Percentiles rank a stretch among this genome's conserved stretches.
These are phyloP conservation scores for Merops nubicus DNA, from an alignment of 2,113 vertebrate genomes.

Conservation along the genomic window DNA sequence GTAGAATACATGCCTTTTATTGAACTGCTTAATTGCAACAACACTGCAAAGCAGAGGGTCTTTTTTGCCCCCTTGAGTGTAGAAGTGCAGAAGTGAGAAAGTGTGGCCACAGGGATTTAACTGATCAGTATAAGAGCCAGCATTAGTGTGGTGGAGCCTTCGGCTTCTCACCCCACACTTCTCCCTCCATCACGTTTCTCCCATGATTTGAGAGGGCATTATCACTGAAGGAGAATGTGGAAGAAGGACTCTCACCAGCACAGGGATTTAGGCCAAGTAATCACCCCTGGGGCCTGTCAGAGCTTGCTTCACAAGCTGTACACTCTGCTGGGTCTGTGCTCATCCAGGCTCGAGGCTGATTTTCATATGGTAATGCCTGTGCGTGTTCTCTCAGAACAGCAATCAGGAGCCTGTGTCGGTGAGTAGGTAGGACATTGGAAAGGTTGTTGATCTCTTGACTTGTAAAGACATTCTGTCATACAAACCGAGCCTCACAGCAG, in stretches of 20 bases:
- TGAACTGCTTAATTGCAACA: slow-evolving; percentile 7
- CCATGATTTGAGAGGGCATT: background rate
- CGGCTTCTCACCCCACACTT: background rate
- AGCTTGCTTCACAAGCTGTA: slow-evolving; percentile 18
- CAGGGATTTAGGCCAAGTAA: slow-evolving; percentile 14
- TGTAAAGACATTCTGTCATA: slow-evolving; percentile 83
- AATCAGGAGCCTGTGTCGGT: slow-evolving; percentile 72
- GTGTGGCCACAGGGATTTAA: background rate
- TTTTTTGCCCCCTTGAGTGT: background rate
- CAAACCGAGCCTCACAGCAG: slow-evolving; percentile 72
- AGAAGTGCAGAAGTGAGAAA: background rate
- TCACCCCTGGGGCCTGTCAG: slow-evolving; percentile 37
- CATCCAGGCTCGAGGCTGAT: slow-evolving; percentile 36
- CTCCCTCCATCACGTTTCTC: background rate
- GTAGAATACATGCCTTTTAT: background rate
- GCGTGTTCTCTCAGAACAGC: slow-evolving; percentile 64
- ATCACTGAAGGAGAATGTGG: background rate
- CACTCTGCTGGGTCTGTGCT: slow-evolving; percentile 39
- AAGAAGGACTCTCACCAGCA: background rate
- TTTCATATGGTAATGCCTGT: slow-evolving; percentile 70
- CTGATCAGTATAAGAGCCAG: background rate
- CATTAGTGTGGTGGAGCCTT: background rate
- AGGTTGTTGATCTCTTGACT: slow-evolving; percentile 83
- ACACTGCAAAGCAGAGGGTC: background rate
- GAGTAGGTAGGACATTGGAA: slow-evolving; percentile 75